Evolutionary conservation across 1,140 invertebrate genomes (phyloP), one percentile per base, ranked within the genome.

Genomic region (Oryzaephilus surinamensis): DNA sequence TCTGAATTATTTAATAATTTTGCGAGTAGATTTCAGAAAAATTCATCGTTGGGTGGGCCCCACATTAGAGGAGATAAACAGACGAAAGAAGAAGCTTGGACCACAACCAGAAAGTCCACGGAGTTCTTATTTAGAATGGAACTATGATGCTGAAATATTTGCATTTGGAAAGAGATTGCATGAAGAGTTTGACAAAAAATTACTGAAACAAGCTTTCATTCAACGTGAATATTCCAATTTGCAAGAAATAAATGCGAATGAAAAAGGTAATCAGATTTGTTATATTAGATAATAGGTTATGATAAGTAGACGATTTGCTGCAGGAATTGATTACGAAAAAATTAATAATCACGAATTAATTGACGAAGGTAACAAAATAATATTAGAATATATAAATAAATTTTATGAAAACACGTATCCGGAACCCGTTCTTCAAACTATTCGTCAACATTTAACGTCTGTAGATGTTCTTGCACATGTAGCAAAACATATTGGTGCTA

Each of bases 71-170:
- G 64, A 59, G 49, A 38, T 77, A 17, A 60, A 66, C 15, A 52
- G 14, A 0, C 58, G 66, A 12, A 70, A 69, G 43, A 55, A 52
- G n/a, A 54, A 41, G 33, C 16, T 62, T 11, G 55, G 45, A 1
- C 55, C 61, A 0, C 45, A 64, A 32, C 51, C 57, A 11, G 55
- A 61, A 32, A 28, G 40, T 13, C 64, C 64, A 3, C 69, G 84
- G 23, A 78, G 71, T 18, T 67, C 67, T 19, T 86, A 71, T 53
- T 35, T 82, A 7, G 84, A 89, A 47, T 89, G 85, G 91, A 95
- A 95, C 60, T 81, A 89, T 58, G 72, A 82, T 45, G 74, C 86
- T 0, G 93, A 97, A 67, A 39, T 95, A 11, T 94, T 71, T 70
- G 84, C 89, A 3, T 95, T 96, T 69, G 80, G 79, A 16, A 77